These are phyloP conservation scores for Molossus molossus DNA, from an alignment of 2,797 vertebrate species.

Conservation along the genomic window DNA sequence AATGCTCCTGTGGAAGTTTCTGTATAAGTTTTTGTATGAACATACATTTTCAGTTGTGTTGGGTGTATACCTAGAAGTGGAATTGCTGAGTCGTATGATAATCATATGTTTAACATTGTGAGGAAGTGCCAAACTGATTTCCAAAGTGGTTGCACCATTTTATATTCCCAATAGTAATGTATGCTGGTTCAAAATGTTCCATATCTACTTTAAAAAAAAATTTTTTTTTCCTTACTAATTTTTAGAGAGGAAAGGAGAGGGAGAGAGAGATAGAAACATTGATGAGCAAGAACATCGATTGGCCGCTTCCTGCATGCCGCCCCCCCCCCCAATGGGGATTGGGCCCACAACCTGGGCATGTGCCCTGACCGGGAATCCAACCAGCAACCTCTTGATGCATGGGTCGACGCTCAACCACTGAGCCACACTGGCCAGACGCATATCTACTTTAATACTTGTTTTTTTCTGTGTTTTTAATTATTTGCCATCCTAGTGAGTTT, in stretches of 20 bases:
- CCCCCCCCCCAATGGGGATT: too few species aligned
- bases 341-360: too few species aligned
- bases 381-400: too few species aligned
- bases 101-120: background rate
- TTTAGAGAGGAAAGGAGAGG: too few species aligned
- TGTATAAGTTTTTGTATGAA: background rate
- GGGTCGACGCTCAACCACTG: too few species aligned
- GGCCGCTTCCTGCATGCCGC: too few species aligned
- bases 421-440: too few species aligned
- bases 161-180: background rate
- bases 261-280: too few species aligned
- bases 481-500: background rate
- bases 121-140: background rate
- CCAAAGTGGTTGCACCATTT: background rate
- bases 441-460: background rate
- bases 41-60: background rate
- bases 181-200: background rate
- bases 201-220: background rate
- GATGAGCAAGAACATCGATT: too few species aligned
- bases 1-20: background rate
- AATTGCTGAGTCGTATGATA: background rate
- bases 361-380: too few species aligned
- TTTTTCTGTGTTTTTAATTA: background rate
- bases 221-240: too few species aligned
- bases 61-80: background rate